Base-by-base conservation (phyloP, 1,140 invertebrate species). In the Drosophila grimshawi region DNA sequence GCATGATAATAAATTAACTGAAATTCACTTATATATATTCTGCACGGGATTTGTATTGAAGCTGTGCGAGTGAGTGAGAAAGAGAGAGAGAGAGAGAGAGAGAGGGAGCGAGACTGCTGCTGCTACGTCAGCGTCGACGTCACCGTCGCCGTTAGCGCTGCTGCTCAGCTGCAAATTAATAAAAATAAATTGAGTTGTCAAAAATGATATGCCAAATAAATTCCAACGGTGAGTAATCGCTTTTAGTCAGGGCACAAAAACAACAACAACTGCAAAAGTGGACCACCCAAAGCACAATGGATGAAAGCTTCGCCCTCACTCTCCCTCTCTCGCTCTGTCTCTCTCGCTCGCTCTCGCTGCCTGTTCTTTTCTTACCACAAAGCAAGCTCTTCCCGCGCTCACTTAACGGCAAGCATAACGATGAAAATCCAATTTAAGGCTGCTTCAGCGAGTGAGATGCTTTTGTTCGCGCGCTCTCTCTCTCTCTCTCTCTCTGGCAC, bases 171-270 rank as follows among this genome's bases (percentile, higher is more conserved):
- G 81, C 83, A 92, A 91, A 92, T 92, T 92, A 92, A 92, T 92
- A 90, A 90, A 92, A 92, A 92, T 92, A 92, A 92, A 92, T 92
- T 92, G 91, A 92, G 91, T 92, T 92, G 91, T 92, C 91, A 91
- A 85, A 86, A 92, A 92, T 92, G 88, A 92, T 92, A 91, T 90
- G 81, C 77, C 77, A 92, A 92, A 92, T 92, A 92, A 92, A 92
- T 92, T 86, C 88, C 88, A 91, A 89, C 78, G 80, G 79, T 92
- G 91, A 92, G 88, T 92, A 92, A 92, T 92, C 88, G 90, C 76
- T 86, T 86, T 86, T 77, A 67, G 61, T 43, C 57, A 62, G 63
- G 46, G 39, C 63, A 41, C 60, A 56, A 27, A 51, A 55, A 41
- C 52, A 70, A 46, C 57, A 62, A 32, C 27, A 57, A 35, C 35